Evolutionary conservation across 2,113 vertebrate species (phyloP).

Genomic region (Picathartes gymnocephalus): DNA sequence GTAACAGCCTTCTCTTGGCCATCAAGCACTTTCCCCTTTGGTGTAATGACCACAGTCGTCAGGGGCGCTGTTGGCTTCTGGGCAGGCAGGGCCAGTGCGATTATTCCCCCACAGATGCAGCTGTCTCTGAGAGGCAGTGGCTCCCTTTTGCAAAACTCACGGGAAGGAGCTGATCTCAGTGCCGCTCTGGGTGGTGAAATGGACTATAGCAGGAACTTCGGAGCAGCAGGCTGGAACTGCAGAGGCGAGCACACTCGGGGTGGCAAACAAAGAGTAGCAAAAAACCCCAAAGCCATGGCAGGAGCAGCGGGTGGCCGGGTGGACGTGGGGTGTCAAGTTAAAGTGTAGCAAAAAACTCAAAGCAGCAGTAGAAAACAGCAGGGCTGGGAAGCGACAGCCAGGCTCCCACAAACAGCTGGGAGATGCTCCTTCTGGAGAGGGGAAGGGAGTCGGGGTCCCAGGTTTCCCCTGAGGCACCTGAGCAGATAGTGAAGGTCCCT

Average conservation of each 20-base stretch:
- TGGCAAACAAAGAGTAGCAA: not conserved
- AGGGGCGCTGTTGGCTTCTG: not conserved
- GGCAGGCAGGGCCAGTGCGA: not conserved
- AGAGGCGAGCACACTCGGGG: not conserved
- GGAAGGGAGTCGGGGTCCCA: not conserved
- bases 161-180: not conserved
- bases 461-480: not conserved
- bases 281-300: not conserved
- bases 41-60: not conserved
- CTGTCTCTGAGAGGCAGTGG: not conserved
- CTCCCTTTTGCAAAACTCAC: not conserved
- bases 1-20: not conserved
- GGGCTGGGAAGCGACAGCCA: no score
- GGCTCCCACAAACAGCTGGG: not conserved
- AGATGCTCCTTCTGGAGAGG: not conserved
- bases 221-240: not conserved
- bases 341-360: no score
- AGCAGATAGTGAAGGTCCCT: not conserved
- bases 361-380: no score
- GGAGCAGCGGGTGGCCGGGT: not conserved
- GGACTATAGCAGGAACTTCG: not conserved
- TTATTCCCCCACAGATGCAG: no score
- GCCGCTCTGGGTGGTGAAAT: not conserved
- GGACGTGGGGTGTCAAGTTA: not conserved
- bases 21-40: not conserved